These are phyloP conservation scores for Limulus polyphemus DNA, from an alignment of 2,888 invertebrate genomes.

Conservation along the genomic window DNA sequence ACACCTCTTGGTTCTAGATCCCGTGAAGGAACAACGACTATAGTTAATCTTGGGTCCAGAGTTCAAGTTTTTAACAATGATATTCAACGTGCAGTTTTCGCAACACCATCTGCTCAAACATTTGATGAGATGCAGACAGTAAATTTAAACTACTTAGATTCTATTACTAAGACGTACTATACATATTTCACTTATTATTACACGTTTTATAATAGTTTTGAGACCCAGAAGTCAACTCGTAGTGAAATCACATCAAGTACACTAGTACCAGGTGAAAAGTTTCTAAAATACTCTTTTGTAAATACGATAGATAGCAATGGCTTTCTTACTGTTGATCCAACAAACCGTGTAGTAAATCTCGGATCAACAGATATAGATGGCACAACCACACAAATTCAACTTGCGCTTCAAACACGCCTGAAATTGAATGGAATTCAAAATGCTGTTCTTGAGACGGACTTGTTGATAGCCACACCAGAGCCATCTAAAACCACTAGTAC, in stretches of 20 bases:
- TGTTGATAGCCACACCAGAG: too few species aligned
- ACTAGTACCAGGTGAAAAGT: slow-evolving; percentile 8
- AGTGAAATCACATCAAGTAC: slow-evolving; percentile 22
- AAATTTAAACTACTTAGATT: slow-evolving; percentile 13
- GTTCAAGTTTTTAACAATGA: slow-evolving; percentile 24
- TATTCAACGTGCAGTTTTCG: slow-evolving; percentile 14
- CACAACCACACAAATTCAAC: slow-evolving; percentile 26
- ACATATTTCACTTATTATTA: slow-evolving; percentile 26
- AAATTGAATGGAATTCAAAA: slow-evolving; percentile 24
- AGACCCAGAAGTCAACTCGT: slow-evolving; percentile 21
- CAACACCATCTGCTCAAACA: too few species aligned
- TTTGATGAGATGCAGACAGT: slow-evolving; percentile 1
- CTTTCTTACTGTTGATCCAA: slow-evolving; percentile 15
- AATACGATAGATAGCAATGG: slow-evolving; percentile 21
- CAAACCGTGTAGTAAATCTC: slow-evolving; percentile 21
- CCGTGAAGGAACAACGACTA: slow-evolving; percentile 18
- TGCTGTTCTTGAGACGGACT: slow-evolving; percentile 11
- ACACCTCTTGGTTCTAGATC: slow-evolving; percentile 18
- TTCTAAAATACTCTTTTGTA: slow-evolving; percentile 18
- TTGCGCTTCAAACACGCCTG: slow-evolving; percentile 23
- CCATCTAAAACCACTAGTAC: too few species aligned
- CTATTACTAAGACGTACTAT: slow-evolving; percentile 22
- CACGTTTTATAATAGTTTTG: slow-evolving; percentile 24
- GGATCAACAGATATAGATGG: slow-evolving; percentile 25
- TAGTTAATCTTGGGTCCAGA: slow-evolving; percentile 27